phyloP scores from a whole-genome alignment of 2,888 invertebrate genomes.

The Parnassius mnemosyne region DNA sequence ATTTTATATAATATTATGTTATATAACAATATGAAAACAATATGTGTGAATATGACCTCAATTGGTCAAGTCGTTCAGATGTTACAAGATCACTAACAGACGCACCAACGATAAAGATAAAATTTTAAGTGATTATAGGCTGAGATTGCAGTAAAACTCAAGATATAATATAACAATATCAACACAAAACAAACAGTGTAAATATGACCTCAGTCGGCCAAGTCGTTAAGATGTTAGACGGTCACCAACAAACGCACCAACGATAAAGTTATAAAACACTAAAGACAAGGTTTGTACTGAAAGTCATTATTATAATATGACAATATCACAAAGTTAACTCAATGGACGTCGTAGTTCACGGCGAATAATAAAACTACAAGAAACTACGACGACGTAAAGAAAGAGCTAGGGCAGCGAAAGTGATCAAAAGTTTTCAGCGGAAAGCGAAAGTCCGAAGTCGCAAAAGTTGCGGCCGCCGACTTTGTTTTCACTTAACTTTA shows the following conservation, averaged over 20 bases:
- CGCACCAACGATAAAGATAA: too few species aligned
- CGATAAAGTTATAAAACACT: too few species aligned
- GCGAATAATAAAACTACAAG: conserved; percentile 8
- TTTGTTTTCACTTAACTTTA: conserved; percentile 72
- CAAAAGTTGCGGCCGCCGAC: conserved; percentile 63
- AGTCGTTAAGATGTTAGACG: too few species aligned
- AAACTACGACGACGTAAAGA: conserved; percentile 34
- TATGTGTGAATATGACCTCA: too few species aligned
- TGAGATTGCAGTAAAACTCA: neutral
- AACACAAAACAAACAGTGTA: neutral
- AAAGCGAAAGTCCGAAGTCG: conserved; percentile 67
- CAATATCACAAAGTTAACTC: conserved; percentile 1
- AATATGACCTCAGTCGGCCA: too few species aligned
- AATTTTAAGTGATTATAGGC: too few species aligned
- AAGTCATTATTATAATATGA: neutral
- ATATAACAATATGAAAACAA: too few species aligned
- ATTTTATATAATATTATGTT: too few species aligned
- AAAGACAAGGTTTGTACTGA: too few species aligned
- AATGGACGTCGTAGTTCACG: conserved; percentile 11
- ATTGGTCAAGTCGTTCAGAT: too few species aligned
- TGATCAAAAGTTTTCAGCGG: conserved; percentile 62
- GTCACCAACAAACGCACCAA: too few species aligned
- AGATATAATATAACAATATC: neutral
- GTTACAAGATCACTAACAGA: too few species aligned
- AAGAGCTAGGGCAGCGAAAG: conserved; percentile 61